Evolutionary conservation across 2,888 invertebrate genomes (phyloP).

Genomic region (Venusia cambrica): DNA sequence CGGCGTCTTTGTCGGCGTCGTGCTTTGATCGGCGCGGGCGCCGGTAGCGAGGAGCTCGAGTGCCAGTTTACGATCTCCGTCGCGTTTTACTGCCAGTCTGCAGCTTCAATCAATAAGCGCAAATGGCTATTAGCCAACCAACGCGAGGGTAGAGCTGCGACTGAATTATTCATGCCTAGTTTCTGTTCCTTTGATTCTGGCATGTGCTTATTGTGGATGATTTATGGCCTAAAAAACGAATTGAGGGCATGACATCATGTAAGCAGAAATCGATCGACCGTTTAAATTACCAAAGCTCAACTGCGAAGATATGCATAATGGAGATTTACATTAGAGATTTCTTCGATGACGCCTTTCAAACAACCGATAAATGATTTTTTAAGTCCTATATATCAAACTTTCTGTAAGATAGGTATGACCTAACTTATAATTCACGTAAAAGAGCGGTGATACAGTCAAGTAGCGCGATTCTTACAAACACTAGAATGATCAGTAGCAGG

Average conservation of each 20-base stretch:
- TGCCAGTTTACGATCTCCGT: slow-evolving; percentile 73
- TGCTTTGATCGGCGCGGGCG: slow-evolving; percentile 71
- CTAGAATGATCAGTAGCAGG: slow-evolving; percentile 59
- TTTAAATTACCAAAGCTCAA: too few relatives aligned
- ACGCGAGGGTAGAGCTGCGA: slow-evolving; percentile 38
- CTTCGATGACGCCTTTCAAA: too few relatives aligned
- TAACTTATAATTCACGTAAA: too few relatives aligned
- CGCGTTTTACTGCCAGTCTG: slow-evolving; percentile 66
- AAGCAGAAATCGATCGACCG: slow-evolving; percentile 6
- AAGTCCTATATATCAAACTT: too few relatives aligned
- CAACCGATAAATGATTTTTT: too few relatives aligned
- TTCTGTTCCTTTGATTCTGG: slow-evolving; percentile 33
- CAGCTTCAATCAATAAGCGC: slow-evolving; percentile 62
- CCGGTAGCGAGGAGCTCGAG: slow-evolving; percentile 62
- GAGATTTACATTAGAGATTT: too few relatives aligned
- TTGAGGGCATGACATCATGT: slow-evolving; percentile 18
- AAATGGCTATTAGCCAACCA: slow-evolving; percentile 50
- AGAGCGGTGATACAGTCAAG: slow-evolving; percentile 22
- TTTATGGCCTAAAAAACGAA: slow-evolving; percentile 19
- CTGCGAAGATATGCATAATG: too few relatives aligned
- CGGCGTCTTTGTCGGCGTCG: slow-evolving; percentile 67
- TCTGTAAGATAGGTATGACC: too few relatives aligned
- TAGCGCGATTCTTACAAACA: slow-evolving; percentile 39
- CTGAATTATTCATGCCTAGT: slow-evolving; percentile 42
- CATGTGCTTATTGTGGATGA: slow-evolving; percentile 13